Percentiles rank a stretch among this genome's conserved stretches.
These are phyloP conservation scores for Lonchura striata DNA, from an alignment of 2,113 vertebrate genomes.

Conservation along the genomic window DNA sequence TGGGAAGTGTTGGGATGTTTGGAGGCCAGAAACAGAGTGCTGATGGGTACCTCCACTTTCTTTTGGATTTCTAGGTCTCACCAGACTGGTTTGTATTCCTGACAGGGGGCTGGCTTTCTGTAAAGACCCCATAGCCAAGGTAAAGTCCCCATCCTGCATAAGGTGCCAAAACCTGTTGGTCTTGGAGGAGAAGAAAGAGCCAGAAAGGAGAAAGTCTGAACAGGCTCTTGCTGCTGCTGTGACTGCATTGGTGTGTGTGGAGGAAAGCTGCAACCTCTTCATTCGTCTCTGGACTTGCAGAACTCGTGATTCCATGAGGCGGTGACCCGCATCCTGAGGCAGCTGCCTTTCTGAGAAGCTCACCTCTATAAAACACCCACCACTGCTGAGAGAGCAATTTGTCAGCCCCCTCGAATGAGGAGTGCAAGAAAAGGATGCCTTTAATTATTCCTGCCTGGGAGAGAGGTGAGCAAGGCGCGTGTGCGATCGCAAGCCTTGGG, in stretches of 20 bases:
- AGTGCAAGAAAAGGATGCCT: neutral
- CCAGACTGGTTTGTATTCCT: neutral
- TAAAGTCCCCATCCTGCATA: fast-evolving
- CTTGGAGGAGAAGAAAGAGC: neutral
- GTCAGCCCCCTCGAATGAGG: neutral
- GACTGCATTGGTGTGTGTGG: neutral
- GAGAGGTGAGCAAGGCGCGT: neutral
- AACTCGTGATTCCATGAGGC: fast-evolving
- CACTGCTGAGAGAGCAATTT: neutral
- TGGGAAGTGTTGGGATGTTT: neutral
- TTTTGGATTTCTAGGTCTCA: neutral
- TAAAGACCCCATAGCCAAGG: neutral
- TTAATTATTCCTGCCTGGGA: neutral
- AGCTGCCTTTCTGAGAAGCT: neutral
- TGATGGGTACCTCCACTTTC: neutral
- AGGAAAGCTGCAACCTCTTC: neutral
- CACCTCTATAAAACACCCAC: fast-evolving
- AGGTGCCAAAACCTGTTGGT: neutral
- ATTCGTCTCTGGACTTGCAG: fast-evolving
- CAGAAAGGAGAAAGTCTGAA: neutral
- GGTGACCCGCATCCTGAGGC: neutral
- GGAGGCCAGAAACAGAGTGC: neutral
- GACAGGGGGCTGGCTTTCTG: neutral
- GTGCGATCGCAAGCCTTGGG: neutral
- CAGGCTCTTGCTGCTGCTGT: neutral